Evolutionary conservation across 2,888 invertebrate species (phyloP), one percentile per base, ranked within the genome.

Genomic region (Melanotus villosus): DNA sequence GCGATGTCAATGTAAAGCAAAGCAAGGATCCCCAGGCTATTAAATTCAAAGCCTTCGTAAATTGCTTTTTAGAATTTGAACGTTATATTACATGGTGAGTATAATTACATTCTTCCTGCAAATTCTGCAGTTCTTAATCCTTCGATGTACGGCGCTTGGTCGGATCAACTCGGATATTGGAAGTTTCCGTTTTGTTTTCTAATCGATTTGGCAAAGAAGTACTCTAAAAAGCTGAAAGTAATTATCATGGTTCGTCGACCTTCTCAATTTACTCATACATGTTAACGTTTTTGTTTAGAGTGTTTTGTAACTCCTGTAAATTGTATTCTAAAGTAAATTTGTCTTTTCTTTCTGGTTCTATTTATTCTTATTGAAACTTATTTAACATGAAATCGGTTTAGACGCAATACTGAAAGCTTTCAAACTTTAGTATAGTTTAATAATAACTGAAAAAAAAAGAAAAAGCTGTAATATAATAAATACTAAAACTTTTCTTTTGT

Each of bases 151-250:
- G 41, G 1, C n/a, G 50, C 23, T 50, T 16, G 43, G 23, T 30
- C 52, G 32, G 32, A 52, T 52, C 26, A 52, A 32, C 18, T 32
- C n/a, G 32, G 52, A 30, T 52, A 52, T 52, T 32, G 52, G 52
- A 52, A 32, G 23, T 52, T 52, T 52, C 52, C 52, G 16, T 52
- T 52, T 52, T 52, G 32, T 52, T 52, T 52, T 30, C 30, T 26
- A 52, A 52, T 32, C 52, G 52, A 50, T 50, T 50, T 30, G 16
- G 14, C 32, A 18, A 18, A 16, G 26, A 12, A 47, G 23, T 47
- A 18, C 16, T 16, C 52, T 32, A 3, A 32, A 30, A 30, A 30
- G 50, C 50, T 16, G 26, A 19, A 32, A 30, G 32, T 12, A 2
- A 19, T 47, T 23, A 4, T 12, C 12, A 19, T 12, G 23, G 26